These are phyloP conservation scores for Notodromas monacha DNA, from an alignment of 2,888 invertebrate genomes.

Conservation along the genomic window DNA sequence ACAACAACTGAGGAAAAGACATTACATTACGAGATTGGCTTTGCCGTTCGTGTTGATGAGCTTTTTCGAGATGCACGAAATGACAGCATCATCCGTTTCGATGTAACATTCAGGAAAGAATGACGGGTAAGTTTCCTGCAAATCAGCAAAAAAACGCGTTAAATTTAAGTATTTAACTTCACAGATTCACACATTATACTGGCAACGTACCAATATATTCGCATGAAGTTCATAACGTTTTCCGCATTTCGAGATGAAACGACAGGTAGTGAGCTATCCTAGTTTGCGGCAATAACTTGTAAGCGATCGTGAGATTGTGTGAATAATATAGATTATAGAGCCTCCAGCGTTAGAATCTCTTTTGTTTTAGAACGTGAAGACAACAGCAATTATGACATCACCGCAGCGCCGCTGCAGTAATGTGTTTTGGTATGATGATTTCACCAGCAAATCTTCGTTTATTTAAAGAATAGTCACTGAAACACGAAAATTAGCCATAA, in stretches of 20 bases:
- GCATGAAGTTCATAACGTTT: constrained; percentile 89
- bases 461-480: no score
- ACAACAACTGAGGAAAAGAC: constrained; percentile 9
- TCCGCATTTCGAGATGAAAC: constrained; percentile 79
- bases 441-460: no score
- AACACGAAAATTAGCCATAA: no score
- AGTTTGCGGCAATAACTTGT: constrained; percentile 88
- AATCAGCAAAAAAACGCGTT: constrained; percentile 8
- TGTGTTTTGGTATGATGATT: no score
- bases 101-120: constrained; percentile 97
- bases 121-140: constrained; percentile 83
- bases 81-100: constrained; percentile 75
- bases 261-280: constrained; percentile 93
- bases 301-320: constrained; percentile 85
- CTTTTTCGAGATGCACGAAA: constrained; percentile 76
- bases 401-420: no score
- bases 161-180: not conserved
- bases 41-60: constrained; percentile 63
- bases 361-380: constrained; percentile 84
- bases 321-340: no score
- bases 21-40: constrained; percentile 62
- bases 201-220: constrained; percentile 60
- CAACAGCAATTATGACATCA: no score
- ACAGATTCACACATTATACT: no score
- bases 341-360: constrained; percentile 89